phyloP scores from a whole-genome alignment of 2,113 vertebrate species.

The Triplophysa tibetana region DNA sequence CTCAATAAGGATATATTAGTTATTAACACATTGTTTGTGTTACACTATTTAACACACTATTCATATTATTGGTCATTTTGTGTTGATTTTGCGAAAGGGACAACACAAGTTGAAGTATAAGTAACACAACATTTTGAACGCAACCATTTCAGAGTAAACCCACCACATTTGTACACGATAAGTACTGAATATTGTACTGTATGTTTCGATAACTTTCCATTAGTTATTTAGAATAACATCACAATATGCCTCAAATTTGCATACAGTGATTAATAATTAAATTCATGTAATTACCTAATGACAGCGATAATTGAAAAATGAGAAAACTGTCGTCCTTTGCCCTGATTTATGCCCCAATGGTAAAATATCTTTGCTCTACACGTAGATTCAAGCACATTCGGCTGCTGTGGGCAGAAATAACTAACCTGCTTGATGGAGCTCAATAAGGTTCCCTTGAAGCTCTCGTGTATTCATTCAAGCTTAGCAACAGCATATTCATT shows the following conservation, averaged over 20 bases:
- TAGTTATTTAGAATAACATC: constrained; percentile 29
- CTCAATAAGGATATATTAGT: no score
- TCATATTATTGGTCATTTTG: no score
- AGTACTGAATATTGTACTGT: constrained; percentile 40
- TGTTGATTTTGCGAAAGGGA: no score
- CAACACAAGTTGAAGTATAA: no score
- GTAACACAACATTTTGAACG: no score
- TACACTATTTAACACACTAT: no score
- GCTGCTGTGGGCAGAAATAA: background rate
- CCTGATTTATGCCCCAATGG: background rate
- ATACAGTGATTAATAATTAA: constrained; percentile 54
- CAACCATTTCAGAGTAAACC: no score
- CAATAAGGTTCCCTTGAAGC: constrained; percentile 17
- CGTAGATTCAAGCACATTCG: background rate
- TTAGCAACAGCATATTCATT: constrained; percentile 26
- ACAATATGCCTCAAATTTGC: constrained; percentile 44
- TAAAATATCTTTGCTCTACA: background rate
- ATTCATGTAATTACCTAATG: constrained; percentile 46
- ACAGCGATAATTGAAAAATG: constrained; percentile 33
- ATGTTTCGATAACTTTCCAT: constrained; percentile 38
- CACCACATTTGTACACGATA: no score
- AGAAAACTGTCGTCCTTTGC: background rate
- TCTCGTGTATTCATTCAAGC: background rate
- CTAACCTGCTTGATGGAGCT: constrained; percentile 7
- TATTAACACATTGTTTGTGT: no score